Percentiles rank a stretch among this genome's conserved stretches.
phyloP scores from a whole-genome alignment of 1,140 invertebrate genomes.

The Halyomorpha halys region DNA sequence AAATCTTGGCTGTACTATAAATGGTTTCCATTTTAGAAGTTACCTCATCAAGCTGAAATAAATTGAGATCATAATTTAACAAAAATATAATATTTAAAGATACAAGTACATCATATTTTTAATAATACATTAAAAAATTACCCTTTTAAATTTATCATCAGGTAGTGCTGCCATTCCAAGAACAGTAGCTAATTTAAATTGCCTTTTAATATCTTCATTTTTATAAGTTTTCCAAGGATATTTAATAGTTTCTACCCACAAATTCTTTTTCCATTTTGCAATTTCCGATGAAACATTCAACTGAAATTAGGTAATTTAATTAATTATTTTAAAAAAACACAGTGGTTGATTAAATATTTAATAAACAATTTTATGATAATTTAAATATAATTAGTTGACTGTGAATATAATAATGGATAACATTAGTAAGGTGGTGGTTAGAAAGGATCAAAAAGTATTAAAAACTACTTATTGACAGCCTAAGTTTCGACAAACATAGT shows the following conservation, averaged over 20 bases:
- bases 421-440: no score
- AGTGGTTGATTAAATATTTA: constrained; percentile 28
- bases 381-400: no score
- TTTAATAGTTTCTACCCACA: constrained; percentile 47
- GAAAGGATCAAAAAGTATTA: no score
- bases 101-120: neutral
- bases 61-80: neutral
- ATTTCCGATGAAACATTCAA: constrained; percentile 29
- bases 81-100: neutral
- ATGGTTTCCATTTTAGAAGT: constrained; percentile 54
- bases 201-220: constrained; percentile 48
- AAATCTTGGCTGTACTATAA: constrained; percentile 71
- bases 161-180: constrained; percentile 58
- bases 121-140: constrained; percentile 27
- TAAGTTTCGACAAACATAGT: no score
- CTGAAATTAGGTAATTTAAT: constrained; percentile 23
- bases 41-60: constrained; percentile 23
- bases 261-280: constrained; percentile 38
- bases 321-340: neutral
- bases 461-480: no score
- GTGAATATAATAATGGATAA: no score
- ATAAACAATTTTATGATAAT: no score
- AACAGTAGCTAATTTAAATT: constrained; percentile 53
- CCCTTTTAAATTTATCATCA: constrained; percentile 43
- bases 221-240: constrained; percentile 52